Conservation (phyloP, 2,797 vertebrate genomes). For the Microtus obscurus region DNA sequence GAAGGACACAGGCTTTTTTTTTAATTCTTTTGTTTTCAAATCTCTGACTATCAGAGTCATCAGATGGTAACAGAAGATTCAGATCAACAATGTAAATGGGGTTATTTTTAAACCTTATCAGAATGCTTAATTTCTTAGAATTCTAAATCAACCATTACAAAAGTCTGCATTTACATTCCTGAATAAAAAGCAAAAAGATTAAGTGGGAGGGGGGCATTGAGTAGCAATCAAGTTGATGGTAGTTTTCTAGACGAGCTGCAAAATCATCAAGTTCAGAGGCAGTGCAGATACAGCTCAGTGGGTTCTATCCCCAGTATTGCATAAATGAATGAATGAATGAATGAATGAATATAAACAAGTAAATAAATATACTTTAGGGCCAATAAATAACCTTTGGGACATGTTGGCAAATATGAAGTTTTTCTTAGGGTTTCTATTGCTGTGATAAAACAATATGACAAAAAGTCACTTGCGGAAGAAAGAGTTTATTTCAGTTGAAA, state of each 20-base stretch:
- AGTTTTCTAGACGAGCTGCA: neutral
- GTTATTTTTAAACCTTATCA: constrained; percentile 14
- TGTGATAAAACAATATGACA: neutral
- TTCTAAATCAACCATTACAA: neutral
- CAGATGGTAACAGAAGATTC: neutral
- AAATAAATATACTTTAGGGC: neutral
- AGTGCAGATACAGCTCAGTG: too few species aligned
- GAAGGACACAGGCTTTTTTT: neutral
- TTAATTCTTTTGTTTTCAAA: neutral
- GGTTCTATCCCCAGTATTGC: neutral
- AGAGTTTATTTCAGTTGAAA: neutral
- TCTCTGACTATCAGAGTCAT: neutral
- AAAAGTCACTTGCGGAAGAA: neutral
- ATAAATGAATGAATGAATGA: neutral
- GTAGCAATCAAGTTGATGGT: neutral
- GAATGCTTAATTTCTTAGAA: neutral
- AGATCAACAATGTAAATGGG: neutral
- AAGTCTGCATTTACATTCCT: neutral
- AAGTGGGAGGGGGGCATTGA: neutral
- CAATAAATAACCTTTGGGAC: neutral
- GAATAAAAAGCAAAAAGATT: neutral
- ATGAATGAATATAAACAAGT: neutral
- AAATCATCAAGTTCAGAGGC: neutral
- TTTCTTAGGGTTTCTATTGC: neutral
- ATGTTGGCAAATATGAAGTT: neutral